Conservation (phyloP, 2,888 invertebrate species). For the Sinodicranocentrus sp. region DNA sequence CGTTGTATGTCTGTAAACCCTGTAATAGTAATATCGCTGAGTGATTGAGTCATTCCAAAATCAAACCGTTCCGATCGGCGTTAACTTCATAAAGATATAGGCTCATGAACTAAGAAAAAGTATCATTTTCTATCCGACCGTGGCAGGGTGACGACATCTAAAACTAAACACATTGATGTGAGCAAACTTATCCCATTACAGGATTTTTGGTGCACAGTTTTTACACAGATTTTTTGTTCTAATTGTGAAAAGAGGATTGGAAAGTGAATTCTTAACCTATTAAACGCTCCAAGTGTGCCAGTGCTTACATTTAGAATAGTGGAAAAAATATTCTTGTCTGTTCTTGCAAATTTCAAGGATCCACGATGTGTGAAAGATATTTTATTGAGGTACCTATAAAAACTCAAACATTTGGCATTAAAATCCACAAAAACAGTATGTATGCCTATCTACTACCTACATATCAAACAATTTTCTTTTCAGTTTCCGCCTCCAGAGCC, state of each 20-base stretch:
- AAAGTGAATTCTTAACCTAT: too few relatives aligned
- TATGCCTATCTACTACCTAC: too few relatives aligned
- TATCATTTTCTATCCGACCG: constrained; percentile 41
- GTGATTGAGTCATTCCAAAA: constrained; percentile 57
- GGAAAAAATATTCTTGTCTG: neutral
- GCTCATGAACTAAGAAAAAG: constrained; percentile 32
- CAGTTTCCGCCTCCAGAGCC: constrained; percentile 58
- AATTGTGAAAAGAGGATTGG: too few relatives aligned
- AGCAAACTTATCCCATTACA: neutral
- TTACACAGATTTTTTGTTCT: neutral
- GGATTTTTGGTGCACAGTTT: neutral
- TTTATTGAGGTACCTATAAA: constrained; percentile 58
- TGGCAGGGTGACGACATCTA: constrained; percentile 30
- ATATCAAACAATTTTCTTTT: too few relatives aligned
- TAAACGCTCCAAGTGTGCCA: neutral
- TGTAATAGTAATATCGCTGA: constrained; percentile 20
- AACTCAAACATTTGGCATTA: too few relatives aligned
- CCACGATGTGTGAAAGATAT: constrained; percentile 56
- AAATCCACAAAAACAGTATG: too few relatives aligned
- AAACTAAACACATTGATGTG: neutral
- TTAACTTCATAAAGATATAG: neutral
- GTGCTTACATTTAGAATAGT: neutral
- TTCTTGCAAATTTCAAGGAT: constrained; percentile 1
- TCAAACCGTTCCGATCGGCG: constrained; percentile 55
- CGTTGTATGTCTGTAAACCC: too few relatives aligned